Conservation (phyloP, 1,140 invertebrate genomes). For the Scylla paramamosain region DNA sequence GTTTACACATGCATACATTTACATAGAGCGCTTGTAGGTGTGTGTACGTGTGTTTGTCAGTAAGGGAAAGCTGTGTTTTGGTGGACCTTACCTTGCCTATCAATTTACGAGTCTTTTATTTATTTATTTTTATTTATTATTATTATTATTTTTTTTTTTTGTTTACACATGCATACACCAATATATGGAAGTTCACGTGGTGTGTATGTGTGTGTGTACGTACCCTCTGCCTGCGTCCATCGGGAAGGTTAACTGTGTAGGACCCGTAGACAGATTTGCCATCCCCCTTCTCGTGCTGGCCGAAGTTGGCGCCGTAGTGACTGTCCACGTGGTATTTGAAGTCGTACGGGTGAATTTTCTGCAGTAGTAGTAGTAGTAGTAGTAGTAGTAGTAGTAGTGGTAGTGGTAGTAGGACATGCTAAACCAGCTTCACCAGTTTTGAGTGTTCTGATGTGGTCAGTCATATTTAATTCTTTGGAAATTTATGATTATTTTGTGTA, state of each 20-base stretch:
- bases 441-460: too few relatives aligned
- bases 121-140: too few relatives aligned
- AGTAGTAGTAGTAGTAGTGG: slow-evolving; percentile 10
- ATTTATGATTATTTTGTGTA: too few relatives aligned
- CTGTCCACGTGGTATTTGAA: slow-evolving; percentile 90
- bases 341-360: slow-evolving; percentile 83
- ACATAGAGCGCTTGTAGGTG: too few relatives aligned
- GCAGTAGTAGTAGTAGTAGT: slow-evolving; percentile 4
- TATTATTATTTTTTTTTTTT: not conserved
- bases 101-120: too few relatives aligned
- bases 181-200: not conserved
- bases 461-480: too few relatives aligned
- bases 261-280: slow-evolving; percentile 78
- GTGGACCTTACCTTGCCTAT: too few relatives aligned
- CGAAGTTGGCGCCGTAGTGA: slow-evolving; percentile 80
- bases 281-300: slow-evolving; percentile 59
- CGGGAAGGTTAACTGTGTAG: slow-evolving; percentile 72
- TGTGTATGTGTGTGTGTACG: slow-evolving; percentile 41
- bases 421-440: too few relatives aligned
- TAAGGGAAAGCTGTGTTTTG: not conserved
- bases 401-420: too few relatives aligned
- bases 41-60: slow-evolving; percentile 18
- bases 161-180: not conserved
- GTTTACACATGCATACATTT: too few relatives aligned
- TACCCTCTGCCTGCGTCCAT: slow-evolving; percentile 69